Conservation (phyloP, 2,888 invertebrate genomes). For the Lacanobia oleracea region DNA sequence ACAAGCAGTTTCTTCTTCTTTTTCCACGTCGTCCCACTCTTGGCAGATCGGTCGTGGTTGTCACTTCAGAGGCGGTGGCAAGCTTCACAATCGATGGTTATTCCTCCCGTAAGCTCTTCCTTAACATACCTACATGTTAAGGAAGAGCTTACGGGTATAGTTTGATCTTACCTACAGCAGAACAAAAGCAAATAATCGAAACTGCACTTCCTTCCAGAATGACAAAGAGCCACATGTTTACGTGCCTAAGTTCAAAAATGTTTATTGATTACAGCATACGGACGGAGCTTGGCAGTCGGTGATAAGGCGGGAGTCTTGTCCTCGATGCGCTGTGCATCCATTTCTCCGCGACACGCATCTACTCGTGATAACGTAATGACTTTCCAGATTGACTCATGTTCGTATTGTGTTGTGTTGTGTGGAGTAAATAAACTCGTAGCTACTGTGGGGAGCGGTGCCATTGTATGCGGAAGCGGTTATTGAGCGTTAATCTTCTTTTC, state of each 20-base stretch:
- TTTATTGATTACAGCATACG: slow-evolving; percentile 81
- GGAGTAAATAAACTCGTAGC: slow-evolving; percentile 76
- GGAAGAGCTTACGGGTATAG: too few relatives aligned
- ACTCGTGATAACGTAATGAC: slow-evolving; percentile 85
- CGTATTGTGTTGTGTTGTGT: slow-evolving; percentile 79
- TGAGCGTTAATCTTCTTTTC: not conserved
- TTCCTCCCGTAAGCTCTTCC: too few relatives aligned
- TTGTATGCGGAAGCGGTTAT: slow-evolving; percentile 40
- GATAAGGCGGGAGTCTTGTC: slow-evolving; percentile 75
- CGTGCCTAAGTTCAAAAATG: slow-evolving; percentile 81
- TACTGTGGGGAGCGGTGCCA: slow-evolving; percentile 47
- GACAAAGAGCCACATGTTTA: slow-evolving; percentile 71
- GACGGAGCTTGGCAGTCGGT: slow-evolving; percentile 74
- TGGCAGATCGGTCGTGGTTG: too few relatives aligned
- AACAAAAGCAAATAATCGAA: slow-evolving; percentile 30
- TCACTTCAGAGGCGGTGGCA: too few relatives aligned
- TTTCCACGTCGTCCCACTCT: too few relatives aligned
- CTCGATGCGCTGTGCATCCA: slow-evolving; percentile 77
- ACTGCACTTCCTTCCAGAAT: slow-evolving; percentile 48
- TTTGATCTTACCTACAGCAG: not conserved
- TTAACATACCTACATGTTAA: too few relatives aligned
- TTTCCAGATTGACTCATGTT: slow-evolving; percentile 85
- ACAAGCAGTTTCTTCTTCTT: not conserved
- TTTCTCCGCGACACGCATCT: slow-evolving; percentile 80
- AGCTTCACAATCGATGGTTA: too few relatives aligned